Conservation (phyloP, 2,113 vertebrate species). For the Gymnobelideus leadbeateri region DNA sequence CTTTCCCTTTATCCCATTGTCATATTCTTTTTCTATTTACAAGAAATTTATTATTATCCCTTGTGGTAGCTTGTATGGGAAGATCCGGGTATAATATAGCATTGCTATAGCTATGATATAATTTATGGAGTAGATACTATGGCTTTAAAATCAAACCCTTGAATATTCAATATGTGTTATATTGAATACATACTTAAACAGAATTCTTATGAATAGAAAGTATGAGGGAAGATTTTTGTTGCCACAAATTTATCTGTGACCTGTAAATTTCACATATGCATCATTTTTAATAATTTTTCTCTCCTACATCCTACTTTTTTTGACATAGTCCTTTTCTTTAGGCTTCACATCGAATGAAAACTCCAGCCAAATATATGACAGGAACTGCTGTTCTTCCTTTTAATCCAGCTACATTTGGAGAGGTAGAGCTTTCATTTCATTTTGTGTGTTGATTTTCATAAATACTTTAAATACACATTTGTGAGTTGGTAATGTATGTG, state of each 20-base stretch:
- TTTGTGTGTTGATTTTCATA: not conserved
- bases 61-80: not conserved
- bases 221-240: not conserved
- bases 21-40: not conserved
- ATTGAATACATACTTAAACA: not conserved
- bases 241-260: constrained; percentile 62
- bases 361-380: constrained; percentile 94
- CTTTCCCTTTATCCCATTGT: not conserved
- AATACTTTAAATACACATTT: not conserved
- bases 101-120: not conserved
- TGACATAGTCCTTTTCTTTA: constrained; percentile 77
- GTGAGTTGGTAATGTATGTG: not conserved
- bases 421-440: constrained; percentile 85
- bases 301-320: constrained; percentile 24
- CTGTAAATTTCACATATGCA: not conserved
- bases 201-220: not conserved
- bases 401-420: constrained; percentile 96
- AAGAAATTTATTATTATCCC: not conserved
- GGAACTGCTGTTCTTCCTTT: constrained; percentile 94
- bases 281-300: constrained; percentile 49
- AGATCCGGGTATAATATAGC: not conserved
- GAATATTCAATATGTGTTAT: not conserved
- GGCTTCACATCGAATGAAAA: constrained; percentile 96
- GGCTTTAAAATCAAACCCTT: not conserved
- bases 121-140: not conserved